A percentile compares a stretch with the other conserved stretches of the same genome.
Evolutionary conservation across 2,113 vertebrate genomes (phyloP).

Genomic region (Pampusana beccarii): DNA sequence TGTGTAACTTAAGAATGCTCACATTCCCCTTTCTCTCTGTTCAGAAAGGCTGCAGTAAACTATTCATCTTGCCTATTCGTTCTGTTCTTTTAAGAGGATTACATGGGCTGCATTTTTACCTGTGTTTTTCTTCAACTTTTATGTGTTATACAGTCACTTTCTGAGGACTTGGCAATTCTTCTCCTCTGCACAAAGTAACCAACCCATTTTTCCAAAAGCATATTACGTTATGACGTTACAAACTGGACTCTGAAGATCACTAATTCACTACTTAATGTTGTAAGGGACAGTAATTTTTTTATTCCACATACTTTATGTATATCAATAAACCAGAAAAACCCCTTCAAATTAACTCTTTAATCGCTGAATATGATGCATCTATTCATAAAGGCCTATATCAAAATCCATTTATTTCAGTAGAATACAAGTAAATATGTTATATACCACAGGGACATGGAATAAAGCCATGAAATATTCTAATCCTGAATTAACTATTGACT

Average conservation of each 20-base stretch:
- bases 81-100: background rate
- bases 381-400: background rate
- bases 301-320: background rate
- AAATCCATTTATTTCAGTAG: background rate
- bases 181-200: background rate
- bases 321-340: background rate
- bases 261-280: background rate
- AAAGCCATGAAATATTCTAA: constrained; percentile 57
- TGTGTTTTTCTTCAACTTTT: background rate
- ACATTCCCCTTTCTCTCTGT: background rate
- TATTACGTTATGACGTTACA: background rate
- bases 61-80: background rate
- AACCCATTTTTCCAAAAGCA: background rate
- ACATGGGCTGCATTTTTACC: background rate
- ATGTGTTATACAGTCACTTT: background rate
- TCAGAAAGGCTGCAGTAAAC: constrained; percentile 19
- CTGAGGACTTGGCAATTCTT: background rate
- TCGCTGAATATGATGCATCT: background rate
- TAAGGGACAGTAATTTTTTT: background rate
- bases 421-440: background rate
- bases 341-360: constrained; percentile 4
- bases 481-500: constrained; percentile 44
- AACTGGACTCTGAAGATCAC: background rate
- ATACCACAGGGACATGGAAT: background rate
- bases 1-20: constrained; percentile 45